Base-by-base conservation (phyloP, 2,797 vertebrate species). In the Gymnothorax javanicus region DNA sequence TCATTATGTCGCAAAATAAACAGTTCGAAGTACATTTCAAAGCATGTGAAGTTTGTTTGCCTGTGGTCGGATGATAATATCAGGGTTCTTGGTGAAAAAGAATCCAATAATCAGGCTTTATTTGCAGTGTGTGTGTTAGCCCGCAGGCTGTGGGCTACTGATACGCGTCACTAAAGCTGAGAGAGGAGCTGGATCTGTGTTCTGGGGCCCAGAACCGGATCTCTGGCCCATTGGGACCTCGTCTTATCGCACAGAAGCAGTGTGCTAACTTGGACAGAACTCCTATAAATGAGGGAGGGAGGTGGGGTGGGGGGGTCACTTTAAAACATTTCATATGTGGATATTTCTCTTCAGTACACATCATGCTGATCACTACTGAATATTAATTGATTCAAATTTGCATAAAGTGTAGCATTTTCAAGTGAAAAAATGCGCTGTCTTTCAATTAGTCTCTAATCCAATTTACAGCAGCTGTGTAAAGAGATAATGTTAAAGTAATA, bases 371-470 rank as follows among this genome's bases (percentile, higher is more conserved):
- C 56, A 33, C 27, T 84, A 25, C 59, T 59, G 56, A 11, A 84
- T 62, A 12, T 15, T 84, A 84, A 62, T 84, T 13, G 25, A 62
- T 84, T 62, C 33, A n/a, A 58, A 33, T 84, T 43, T 62, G n/a
- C 82, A 33, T 73, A 27, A 73, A 25, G n/a, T 62, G 58, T 27
- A 84, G 17, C 27, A 84, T 59, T 60, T 15, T n/a, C 33, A 57
- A 20, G 20, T 59, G 15, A 25, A 84, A 62, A 82, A 84, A 84
- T 13, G 20, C 1, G 56, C 54, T 33, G 25, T 84, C 57, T 62
- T 84, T 23, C 82, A 84, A 62, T 84, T 84, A 62, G 56, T 62
- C 82, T n/a, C 9, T 59, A 27, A 84, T 59, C 82, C 57, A 60
- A 15, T 60, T 62, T 59, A 17, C 59, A 43, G 25, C 11, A 25